Conservation (phyloP, 2,113 vertebrate species). For the Odontophorus gujanensis region DNA sequence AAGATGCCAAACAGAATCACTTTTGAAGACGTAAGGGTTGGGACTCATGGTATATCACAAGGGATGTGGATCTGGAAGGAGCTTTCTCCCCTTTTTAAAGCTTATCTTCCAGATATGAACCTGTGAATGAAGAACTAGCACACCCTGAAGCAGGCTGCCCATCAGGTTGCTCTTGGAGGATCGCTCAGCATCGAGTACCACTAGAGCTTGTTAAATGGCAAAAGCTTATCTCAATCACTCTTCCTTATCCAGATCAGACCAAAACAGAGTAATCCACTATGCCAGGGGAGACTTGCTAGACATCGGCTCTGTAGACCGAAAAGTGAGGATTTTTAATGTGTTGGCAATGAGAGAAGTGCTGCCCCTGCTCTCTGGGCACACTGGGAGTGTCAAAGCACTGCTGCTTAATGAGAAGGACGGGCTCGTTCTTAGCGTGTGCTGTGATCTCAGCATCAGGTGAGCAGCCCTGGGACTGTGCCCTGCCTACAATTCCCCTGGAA, state of each 20-base stretch:
- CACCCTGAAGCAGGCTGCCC: rapidly evolving
- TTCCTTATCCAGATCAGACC: conserved; percentile 76
- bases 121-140: rapidly evolving
- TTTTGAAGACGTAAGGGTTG: not conserved
- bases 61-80: not conserved
- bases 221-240: not conserved
- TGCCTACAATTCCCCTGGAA: not conserved
- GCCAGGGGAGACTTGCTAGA: conserved; percentile 79
- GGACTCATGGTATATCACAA: not conserved
- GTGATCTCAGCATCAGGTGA: conserved; percentile 89
- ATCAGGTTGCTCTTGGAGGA: not conserved
- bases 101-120: not conserved
- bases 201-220: not conserved
- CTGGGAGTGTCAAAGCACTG: conserved; percentile 78
- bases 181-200: no score
- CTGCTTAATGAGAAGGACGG: conserved; percentile 79
- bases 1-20: not conserved
- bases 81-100: not conserved
- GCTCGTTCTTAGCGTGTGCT: conserved; percentile 81
- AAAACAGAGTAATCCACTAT: conserved; percentile 82
- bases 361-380: conserved; percentile 73
- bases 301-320: conserved; percentile 75
- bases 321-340: conserved; percentile 75
- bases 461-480: not conserved
- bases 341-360: conserved; percentile 26